These are phyloP conservation scores for Ifrita kowaldi DNA, from an alignment of 2,113 vertebrate species.

Conservation along the genomic window DNA sequence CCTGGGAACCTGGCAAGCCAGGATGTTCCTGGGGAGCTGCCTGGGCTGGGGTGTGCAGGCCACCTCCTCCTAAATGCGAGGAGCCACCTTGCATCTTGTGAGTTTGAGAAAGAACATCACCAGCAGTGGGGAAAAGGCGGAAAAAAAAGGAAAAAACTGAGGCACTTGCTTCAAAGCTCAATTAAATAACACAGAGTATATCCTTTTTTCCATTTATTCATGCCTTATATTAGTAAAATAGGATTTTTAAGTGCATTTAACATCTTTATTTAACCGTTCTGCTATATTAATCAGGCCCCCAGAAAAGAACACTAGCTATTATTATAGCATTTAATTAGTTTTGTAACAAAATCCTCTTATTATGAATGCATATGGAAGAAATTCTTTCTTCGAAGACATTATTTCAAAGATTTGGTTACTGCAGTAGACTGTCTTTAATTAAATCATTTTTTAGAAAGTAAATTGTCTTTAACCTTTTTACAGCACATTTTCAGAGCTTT, in stretches of 20 bases:
- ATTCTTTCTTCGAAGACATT: conserved; percentile 61
- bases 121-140: conserved; percentile 17
- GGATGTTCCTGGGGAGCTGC: not conserved
- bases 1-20: not conserved
- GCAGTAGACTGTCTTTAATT: conserved; percentile 63
- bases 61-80: not conserved
- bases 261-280: conserved; percentile 68
- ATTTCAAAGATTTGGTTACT: conserved; percentile 69
- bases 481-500: conserved; percentile 61
- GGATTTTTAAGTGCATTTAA: conserved; percentile 68
- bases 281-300: conserved; percentile 69
- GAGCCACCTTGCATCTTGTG: not conserved
- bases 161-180: conserved; percentile 58
- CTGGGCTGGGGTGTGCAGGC: not conserved
- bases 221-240: conserved; percentile 69
- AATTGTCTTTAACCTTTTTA: conserved; percentile 70
- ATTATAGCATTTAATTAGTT: conserved; percentile 71
- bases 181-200: conserved; percentile 57
- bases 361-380: conserved; percentile 57
- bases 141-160: not conserved
- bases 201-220: conserved; percentile 61
- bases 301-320: conserved; percentile 67
- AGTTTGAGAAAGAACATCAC: not conserved
- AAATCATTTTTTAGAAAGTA: conserved; percentile 65
- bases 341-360: conserved; percentile 71